Conservation (phyloP, 2,113 vertebrate genomes). For the Oncorhynchus clarkii region DNA sequence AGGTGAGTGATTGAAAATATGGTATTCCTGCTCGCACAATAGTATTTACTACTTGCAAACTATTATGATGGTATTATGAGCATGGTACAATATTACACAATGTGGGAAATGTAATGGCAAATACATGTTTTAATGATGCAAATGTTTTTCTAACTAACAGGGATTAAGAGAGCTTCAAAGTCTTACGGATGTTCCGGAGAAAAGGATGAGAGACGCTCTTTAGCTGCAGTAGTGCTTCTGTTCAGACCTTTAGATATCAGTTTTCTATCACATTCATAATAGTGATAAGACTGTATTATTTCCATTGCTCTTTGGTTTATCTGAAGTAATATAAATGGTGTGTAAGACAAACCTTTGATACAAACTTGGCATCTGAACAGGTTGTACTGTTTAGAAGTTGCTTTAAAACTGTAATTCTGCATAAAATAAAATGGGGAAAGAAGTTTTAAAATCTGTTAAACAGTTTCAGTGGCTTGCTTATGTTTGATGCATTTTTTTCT, state of each 20-base stretch:
- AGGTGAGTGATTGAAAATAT: constrained; percentile 65
- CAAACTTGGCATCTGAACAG: constrained; percentile 25
- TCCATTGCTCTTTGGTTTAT: not conserved
- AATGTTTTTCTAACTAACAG: constrained; percentile 54
- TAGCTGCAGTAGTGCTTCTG: constrained; percentile 26
- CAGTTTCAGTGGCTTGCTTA: not conserved
- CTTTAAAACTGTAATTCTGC: not conserved
- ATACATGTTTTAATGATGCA: not conserved
- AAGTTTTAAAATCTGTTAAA: not conserved
- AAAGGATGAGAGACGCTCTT: constrained; percentile 51
- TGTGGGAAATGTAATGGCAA: too few species aligned
- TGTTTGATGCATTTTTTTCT: too few species aligned
- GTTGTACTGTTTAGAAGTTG: constrained; percentile 33
- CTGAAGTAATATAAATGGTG: not conserved
- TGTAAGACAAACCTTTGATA: not conserved
- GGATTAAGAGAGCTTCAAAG: constrained; percentile 85
- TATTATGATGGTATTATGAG: too few species aligned
- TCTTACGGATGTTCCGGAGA: constrained; percentile 69
- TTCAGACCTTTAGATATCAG: too few species aligned
- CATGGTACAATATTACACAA: too few species aligned
- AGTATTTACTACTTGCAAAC: too few species aligned
- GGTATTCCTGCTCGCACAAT: not conserved
- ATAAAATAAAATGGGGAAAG: not conserved
- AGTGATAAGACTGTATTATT: not conserved
- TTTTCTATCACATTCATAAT: not conserved